A percentile compares a stretch with the other conserved stretches of the same genome.
phyloP scores from a whole-genome alignment of 2,113 vertebrate genomes.

The Pollachius pollachius region DNA sequence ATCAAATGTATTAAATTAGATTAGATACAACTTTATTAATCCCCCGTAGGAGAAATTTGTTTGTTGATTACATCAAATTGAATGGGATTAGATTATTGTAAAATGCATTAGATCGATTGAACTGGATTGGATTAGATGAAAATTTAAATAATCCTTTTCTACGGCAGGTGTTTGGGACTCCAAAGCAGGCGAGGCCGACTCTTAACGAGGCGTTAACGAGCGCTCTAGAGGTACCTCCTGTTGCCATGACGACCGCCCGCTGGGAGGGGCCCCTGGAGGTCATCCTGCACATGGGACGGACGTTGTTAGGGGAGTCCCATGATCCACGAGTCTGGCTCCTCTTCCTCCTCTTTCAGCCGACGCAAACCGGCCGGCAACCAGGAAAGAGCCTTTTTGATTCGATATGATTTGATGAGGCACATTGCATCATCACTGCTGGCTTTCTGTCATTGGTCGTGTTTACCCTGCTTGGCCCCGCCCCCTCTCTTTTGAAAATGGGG shows the following conservation, averaged over 20 bases:
- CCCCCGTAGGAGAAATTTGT: too few relatives aligned
- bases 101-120: too few relatives aligned
- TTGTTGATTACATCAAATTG: too few relatives aligned
- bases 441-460: conserved; percentile 35
- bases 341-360: conserved; percentile 16
- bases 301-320: not conserved
- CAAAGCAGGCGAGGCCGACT: conserved; percentile 67
- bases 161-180: conserved; percentile 71
- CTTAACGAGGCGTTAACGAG: conserved; percentile 29
- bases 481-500: not conserved
- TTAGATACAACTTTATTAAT: too few relatives aligned
- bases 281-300: not conserved
- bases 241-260: conserved; percentile 5
- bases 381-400: conserved; percentile 4
- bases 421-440: conserved; percentile 24
- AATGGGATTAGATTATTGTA: too few relatives aligned
- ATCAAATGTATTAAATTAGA: too few relatives aligned
- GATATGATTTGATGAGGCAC: conserved; percentile 6
- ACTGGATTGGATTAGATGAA: too few relatives aligned
- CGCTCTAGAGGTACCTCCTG: conserved; percentile 5
- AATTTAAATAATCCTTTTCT: not conserved
- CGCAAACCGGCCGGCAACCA: not conserved
- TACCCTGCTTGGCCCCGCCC: conserved; percentile 17
- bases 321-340: conserved; percentile 3
- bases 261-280: conserved; percentile 7